Conservation (phyloP, 2,888 invertebrate genomes). For the Aporophyla nigra region DNA sequence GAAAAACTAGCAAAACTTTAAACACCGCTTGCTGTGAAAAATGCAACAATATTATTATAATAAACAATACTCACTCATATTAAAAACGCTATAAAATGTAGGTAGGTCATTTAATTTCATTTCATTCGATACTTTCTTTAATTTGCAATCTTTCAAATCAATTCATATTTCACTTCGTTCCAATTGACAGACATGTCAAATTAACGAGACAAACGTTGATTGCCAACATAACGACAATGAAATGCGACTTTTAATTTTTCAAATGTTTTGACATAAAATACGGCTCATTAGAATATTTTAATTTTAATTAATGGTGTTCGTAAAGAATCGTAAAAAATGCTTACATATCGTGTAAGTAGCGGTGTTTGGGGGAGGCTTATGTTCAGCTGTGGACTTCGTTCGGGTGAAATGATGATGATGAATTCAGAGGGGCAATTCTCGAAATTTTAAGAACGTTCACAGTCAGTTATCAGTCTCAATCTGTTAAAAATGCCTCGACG, state of each 20-base stretch:
- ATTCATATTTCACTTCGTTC: constrained; percentile 34
- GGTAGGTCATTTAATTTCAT: not conserved
- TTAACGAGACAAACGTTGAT: constrained; percentile 47
- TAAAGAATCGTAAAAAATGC: constrained; percentile 11
- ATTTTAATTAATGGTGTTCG: not conserved
- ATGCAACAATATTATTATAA: not conserved
- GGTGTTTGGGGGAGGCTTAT: no score
- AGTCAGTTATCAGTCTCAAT: no score
- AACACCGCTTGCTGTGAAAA: not conserved
- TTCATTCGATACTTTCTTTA: constrained; percentile 2
- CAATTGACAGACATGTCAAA: constrained; percentile 71
- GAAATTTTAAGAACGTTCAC: no score
- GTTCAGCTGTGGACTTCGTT: no score
- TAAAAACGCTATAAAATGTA: not conserved
- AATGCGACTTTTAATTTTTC: constrained; percentile 20
- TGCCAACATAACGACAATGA: constrained; percentile 37
- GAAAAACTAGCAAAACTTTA: not conserved
- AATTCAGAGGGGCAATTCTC: no score
- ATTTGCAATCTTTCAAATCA: constrained; percentile 54
- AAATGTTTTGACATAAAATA: not conserved
- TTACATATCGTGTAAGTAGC: no score
- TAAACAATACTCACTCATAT: not conserved
- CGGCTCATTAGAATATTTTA: constrained; percentile 17
- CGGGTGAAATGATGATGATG: no score
- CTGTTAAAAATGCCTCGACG: no score